These are phyloP conservation scores for Lasioglossum malachurum DNA, from an alignment of 2,888 invertebrate genomes.

Conservation along the genomic window DNA sequence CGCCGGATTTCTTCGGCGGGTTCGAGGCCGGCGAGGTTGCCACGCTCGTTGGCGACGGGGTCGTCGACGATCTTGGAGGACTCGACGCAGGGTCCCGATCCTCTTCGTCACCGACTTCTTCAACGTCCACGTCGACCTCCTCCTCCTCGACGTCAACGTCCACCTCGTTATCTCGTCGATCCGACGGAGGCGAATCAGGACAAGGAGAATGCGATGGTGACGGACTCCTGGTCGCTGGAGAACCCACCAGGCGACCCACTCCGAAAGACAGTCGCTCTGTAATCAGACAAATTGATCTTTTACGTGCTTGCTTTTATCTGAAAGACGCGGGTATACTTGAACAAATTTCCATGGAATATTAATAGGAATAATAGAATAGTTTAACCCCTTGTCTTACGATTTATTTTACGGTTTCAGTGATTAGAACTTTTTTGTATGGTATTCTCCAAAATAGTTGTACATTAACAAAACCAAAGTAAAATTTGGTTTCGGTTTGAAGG, in stretches of 20 bases:
- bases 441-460: too few relatives aligned
- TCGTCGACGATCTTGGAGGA: conserved; percentile 79
- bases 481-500: too few relatives aligned
- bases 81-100: conserved; percentile 79
- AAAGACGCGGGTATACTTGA: not conserved
- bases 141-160: conserved; percentile 82
- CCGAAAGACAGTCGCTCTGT: conserved; percentile 94
- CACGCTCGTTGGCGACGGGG: conserved; percentile 78
- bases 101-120: conserved; percentile 82
- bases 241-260: conserved; percentile 91
- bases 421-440: too few relatives aligned
- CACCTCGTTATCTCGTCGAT: conserved; percentile 80
- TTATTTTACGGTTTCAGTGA: too few relatives aligned
- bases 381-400: too few relatives aligned
- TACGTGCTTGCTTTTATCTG: not conserved
- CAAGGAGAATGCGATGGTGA: conserved; percentile 82
- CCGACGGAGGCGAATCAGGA: conserved; percentile 81
- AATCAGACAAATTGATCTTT: conserved; percentile 73
- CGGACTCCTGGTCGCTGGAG: conserved; percentile 80
- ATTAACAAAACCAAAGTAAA: too few relatives aligned
- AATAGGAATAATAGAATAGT: not conserved
- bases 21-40: conserved; percentile 75
- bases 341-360: not conserved
- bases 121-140: conserved; percentile 83
- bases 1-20: conserved; percentile 86